Base-by-base conservation (phyloP, 1,140 invertebrate species). In the Neomicropteryx cornuta region DNA sequence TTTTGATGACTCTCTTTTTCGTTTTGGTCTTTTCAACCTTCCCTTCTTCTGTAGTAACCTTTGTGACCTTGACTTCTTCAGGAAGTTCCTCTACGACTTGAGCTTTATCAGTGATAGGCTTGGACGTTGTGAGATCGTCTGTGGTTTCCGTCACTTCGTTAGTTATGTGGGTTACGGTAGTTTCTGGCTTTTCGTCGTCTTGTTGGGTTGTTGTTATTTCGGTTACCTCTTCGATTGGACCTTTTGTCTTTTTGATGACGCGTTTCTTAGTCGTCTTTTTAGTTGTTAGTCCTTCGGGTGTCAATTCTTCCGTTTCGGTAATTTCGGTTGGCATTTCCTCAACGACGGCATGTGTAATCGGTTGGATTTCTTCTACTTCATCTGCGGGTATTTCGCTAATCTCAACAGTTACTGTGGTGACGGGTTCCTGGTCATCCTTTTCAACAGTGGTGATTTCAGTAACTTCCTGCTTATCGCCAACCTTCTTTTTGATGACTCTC, bases 361-460 rank as follows among this genome's bases (percentile, higher is more conserved):
- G n/a, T 41, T 43, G 4, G 28, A 33, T 42, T 41, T 53, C 42
- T 31, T 40, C 38, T 8, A 37, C 16, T 8, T 33, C 20, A 1
- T 51, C 33, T 41, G 51, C 49, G 3, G 57, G 57, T 16, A 48
- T 39, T 49, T 47, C 37, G 38, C 23, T 30, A 45, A 39, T 51
- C 45, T 63, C 58, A 23, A 58, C 46, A 4, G 46, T 55, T 0
- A 60, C 51, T 22, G 47, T 57, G 3, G 52, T 62, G 40, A 62
- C 48, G 2, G 62, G 55, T 14, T 55, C 37, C 33, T 62, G 55
- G 18, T 58, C 55, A 5, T 63, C 55, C 34, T 69, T 61, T 44
- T 68, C 60, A 3, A 65, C 46, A 0, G 60, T 66, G 28, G 66
- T 57, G 23, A 66, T 62, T 31, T 58, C 55, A 1, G 54, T 65